Evolutionary conservation across 2,888 invertebrate genomes (phyloP), one percentile per base, ranked within the genome.

Genomic region (Polyommatus iphigenia): DNA sequence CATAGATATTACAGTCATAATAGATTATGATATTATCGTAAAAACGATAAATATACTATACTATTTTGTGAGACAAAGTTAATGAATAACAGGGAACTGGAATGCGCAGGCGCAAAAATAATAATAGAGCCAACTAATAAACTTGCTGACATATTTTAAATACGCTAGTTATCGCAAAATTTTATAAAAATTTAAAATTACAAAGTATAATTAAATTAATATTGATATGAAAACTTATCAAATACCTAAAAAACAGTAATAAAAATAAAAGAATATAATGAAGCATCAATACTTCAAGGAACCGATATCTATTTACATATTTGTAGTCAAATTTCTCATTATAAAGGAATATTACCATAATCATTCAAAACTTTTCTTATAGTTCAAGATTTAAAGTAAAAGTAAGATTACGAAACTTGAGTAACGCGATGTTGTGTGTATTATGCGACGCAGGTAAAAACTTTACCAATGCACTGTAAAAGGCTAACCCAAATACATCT

Each of bases 401-500:
- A 75, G 50, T 75, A 75, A 29, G 29, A 75, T 75, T 75, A 18
- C 18, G 46, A 54, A 75, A 73, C 46, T 50, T 75, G 8, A 54
- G 20, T 50, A 75, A 75, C 15, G 24, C 24, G 15, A 50, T 73
- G 15, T 29, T 54, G 75, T 75, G 54, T 71, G 71, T 72, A 57
- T 50, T 57, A 72, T 20, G 41, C 41, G 29, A 20, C 41, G 77
- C 77, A 78, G 77, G 77, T 78, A 78, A 73, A 54, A 78, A 73
- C 72, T 36, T 77, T n/a, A 77, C 67, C 76, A 76, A 76, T 72
- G 72, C 59, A 73, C 32, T 59, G 24, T 59, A 57, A 78, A 78
- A 73, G 46, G 77, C 72, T 41, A 24, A 50, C 24, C 59, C 77
- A 78, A 57, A 78, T 73, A 78, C 59, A 59, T 57, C 73, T 72